Conservation (phyloP, 2,888 invertebrate genomes). For the Trissolcus japonicus region DNA sequence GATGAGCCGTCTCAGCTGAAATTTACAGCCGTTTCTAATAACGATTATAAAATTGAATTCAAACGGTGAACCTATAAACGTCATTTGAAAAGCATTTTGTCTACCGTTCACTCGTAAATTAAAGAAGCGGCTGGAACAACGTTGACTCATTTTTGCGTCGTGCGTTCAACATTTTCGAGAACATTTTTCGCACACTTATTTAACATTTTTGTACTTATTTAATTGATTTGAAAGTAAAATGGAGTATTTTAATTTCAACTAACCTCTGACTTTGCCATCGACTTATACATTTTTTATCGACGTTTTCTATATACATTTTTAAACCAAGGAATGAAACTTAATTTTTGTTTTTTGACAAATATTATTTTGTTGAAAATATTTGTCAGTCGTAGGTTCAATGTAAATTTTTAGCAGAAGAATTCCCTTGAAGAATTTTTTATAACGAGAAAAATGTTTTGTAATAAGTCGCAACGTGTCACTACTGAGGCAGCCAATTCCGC, state of each 20-base stretch:
- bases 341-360: conserved; percentile 36
- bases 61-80: conserved; percentile 22
- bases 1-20: conserved; percentile 1
- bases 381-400: conserved; percentile 27
- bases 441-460: conserved; percentile 45
- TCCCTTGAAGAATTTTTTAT: conserved; percentile 36
- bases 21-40: conserved; percentile 29
- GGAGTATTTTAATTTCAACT: no score
- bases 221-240: no score
- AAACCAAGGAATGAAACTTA: conserved; percentile 18
- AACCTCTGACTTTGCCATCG: no score
- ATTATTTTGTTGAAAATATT: no score
- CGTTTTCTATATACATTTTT: not conserved
- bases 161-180: no score
- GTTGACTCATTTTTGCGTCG: conserved; percentile 21
- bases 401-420: conserved; percentile 32
- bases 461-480: conserved; percentile 35
- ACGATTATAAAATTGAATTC: conserved; percentile 32
- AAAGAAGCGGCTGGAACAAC: conserved; percentile 18
- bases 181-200: no score
- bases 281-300: no score
- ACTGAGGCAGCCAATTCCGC: conserved; percentile 34
- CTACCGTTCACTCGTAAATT: conserved; percentile 23
- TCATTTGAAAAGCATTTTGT: conserved; percentile 18
- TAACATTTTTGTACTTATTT: no score